These are phyloP conservation scores for Drosophila hydei DNA, from an alignment of 1,140 invertebrate species.

Conservation along the genomic window DNA sequence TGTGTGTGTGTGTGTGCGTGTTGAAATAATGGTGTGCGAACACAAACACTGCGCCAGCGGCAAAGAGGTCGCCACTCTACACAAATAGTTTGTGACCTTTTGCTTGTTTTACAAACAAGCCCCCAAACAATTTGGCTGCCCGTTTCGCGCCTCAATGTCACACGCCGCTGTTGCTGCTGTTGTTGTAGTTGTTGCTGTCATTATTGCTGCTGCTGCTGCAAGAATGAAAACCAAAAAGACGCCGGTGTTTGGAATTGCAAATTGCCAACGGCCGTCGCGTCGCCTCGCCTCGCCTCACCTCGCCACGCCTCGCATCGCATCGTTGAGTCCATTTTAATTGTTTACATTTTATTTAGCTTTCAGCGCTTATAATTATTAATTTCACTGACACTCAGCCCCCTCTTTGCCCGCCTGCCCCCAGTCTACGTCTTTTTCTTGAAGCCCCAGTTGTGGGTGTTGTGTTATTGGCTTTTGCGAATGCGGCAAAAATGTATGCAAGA, in stretches of 20 bases:
- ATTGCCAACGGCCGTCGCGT: conserved; percentile 36
- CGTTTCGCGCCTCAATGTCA: conserved; percentile 71
- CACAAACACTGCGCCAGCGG: conserved; percentile 60
- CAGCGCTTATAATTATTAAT: conserved; percentile 82
- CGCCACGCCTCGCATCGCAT: conserved; percentile 64
- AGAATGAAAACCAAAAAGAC: conserved; percentile 40
- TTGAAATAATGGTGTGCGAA: conserved; percentile 58
- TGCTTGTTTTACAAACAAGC: conserved; percentile 78
- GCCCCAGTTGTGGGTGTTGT: conserved; percentile 66
- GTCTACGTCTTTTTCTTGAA: conserved; percentile 6
- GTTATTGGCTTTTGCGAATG: conserved; percentile 78
- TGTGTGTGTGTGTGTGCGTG: conserved; percentile 38
- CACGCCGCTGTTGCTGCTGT: conserved; percentile 32
- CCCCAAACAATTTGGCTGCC: conserved; percentile 53
- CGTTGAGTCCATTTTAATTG: conserved; percentile 74
- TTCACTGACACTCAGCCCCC: conserved; percentile 56
- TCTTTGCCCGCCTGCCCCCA: background rate
- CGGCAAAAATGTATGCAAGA: conserved; percentile 70
- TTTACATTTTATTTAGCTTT: conserved; percentile 80
- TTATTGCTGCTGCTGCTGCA: conserved; percentile 26
- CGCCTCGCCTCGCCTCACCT: conserved; percentile 49
- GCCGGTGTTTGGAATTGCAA: conserved; percentile 11
- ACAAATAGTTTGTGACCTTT: conserved; percentile 81
- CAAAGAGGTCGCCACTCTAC: conserved; percentile 68
- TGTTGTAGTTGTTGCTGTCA: conserved; percentile 8